phyloP scores from a whole-genome alignment of 2,113 vertebrate genomes.

The Tachuris rubrigastra region DNA sequence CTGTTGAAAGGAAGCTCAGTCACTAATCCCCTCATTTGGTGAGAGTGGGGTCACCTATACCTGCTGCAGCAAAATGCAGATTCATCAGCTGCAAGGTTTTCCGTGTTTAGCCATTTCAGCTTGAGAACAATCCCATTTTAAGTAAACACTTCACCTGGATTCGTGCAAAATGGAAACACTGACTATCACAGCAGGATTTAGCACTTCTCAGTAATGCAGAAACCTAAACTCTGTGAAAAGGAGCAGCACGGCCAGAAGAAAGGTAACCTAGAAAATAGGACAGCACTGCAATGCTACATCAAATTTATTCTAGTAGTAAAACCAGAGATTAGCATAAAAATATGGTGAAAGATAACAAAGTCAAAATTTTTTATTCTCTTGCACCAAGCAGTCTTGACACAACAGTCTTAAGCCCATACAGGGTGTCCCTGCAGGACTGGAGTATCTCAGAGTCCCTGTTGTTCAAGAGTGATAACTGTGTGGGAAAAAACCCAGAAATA shows the following conservation, averaged over 20 bases:
- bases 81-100: background rate
- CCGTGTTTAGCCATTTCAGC: background rate
- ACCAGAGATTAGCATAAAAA: background rate
- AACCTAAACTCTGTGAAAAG: background rate
- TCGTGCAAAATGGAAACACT: background rate
- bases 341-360: background rate
- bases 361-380: background rate
- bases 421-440: background rate
- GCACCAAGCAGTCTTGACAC: background rate
- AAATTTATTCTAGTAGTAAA: background rate
- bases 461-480: background rate
- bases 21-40: background rate
- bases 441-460: background rate
- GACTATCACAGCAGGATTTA: background rate
- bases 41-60: background rate
- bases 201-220: background rate
- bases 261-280: background rate
- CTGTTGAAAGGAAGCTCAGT: background rate
- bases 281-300: background rate
- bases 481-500: background rate
- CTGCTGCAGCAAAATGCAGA: background rate
- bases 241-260: background rate
- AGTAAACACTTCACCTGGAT: background rate
- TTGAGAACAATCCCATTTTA: background rate
- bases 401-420: background rate